These are phyloP conservation scores for Myripristis jacobus DNA, from an alignment of 2,797 vertebrate genomes.

Conservation along the genomic window DNA sequence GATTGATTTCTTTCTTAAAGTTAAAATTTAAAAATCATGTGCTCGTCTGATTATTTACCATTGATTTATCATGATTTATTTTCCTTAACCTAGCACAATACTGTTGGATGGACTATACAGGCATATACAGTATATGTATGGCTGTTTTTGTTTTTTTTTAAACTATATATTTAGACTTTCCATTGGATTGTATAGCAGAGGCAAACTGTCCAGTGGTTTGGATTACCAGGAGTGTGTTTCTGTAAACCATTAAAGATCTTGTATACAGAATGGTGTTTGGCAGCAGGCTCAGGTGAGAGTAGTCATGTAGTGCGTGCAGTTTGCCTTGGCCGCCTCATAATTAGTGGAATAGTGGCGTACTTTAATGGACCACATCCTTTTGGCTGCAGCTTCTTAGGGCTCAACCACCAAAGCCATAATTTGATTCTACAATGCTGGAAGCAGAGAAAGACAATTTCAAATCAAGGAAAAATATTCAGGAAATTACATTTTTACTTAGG, in stretches of 20 bases:
- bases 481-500: slow-evolving; percentile 71
- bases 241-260: slow-evolving; percentile 89
- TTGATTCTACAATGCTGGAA: slow-evolving; percentile 87
- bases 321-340: slow-evolving; percentile 91
- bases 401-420: slow-evolving; percentile 83
- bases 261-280: slow-evolving; percentile 87
- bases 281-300: slow-evolving; percentile 89
- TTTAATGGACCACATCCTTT: slow-evolving; percentile 95
- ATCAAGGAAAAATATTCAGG: slow-evolving; percentile 86
- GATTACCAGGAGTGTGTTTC: slow-evolving; percentile 84
- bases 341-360: slow-evolving; percentile 87
- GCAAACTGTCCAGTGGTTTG: slow-evolving; percentile 77
- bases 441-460: slow-evolving; percentile 87
- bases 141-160: slow-evolving; percentile 15
- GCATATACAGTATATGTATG: slow-evolving; percentile 4
- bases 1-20: too few relatives aligned
- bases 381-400: slow-evolving; percentile 85
- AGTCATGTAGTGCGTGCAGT: slow-evolving; percentile 85
- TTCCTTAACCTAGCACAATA: too few relatives aligned
- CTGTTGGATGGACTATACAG: neutral
- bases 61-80: too few relatives aligned
- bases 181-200: slow-evolving; percentile 74
- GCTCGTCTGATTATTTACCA: too few relatives aligned
- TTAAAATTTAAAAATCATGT: too few relatives aligned
- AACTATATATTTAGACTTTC: slow-evolving; percentile 14